Conservation (phyloP, 2,888 invertebrate genomes). For the Autographa pulchrina region DNA sequence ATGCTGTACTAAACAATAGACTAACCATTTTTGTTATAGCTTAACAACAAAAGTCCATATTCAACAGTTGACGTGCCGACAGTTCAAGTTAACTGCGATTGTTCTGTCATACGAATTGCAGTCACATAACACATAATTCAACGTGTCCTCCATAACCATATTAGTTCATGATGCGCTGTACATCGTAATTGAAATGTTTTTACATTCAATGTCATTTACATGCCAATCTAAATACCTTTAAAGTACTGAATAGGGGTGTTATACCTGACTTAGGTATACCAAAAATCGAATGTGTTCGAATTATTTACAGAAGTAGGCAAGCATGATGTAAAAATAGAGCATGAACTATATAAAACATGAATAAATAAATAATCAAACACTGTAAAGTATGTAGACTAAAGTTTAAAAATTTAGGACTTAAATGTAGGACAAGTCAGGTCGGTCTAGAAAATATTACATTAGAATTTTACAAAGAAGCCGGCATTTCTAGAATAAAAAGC, state of each 20-base stretch:
- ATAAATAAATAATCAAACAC: no score
- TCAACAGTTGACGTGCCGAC: conserved; percentile 20
- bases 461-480: background rate
- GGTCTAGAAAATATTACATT: background rate
- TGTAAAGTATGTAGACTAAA: no score
- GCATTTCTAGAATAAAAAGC: background rate
- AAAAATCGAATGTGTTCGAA: no score
- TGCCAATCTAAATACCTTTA: conserved; percentile 3
- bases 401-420: conserved; percentile 1
- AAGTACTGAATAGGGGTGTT: background rate
- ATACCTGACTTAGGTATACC: background rate
- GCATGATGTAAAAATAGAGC: no score
- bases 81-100: conserved; percentile 18
- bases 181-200: conserved; percentile 29
- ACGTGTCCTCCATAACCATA: conserved; percentile 32
- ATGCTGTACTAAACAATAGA: background rate
- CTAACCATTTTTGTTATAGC: background rate
- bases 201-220: conserved; percentile 13
- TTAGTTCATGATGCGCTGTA: conserved; percentile 30
- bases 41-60: conserved; percentile 18
- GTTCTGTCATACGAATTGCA: conserved; percentile 44
- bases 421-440: background rate
- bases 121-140: conserved; percentile 34
- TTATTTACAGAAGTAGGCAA: no score
- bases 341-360: no score